Conservation (phyloP, 2,113 vertebrate species). For the Apteryx mantelli region DNA sequence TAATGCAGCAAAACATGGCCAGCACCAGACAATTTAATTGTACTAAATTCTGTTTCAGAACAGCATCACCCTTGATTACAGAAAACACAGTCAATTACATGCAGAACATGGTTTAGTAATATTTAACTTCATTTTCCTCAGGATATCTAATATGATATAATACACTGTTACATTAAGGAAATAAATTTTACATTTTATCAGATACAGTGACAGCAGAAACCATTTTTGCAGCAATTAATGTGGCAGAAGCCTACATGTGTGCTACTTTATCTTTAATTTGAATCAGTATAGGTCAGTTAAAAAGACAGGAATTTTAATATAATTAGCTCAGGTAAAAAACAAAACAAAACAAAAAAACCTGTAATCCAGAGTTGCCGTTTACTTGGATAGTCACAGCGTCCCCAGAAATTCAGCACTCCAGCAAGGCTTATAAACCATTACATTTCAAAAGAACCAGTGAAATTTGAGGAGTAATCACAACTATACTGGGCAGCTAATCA, state of each 20-base stretch:
- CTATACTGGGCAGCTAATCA: neutral
- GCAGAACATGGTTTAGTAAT: slow-evolving; percentile 6
- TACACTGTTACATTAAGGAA: slow-evolving; percentile 27
- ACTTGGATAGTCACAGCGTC: neutral
- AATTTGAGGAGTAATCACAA: neutral
- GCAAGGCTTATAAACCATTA: neutral
- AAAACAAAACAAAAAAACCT: neutral
- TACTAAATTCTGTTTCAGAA: slow-evolving; percentile 15
- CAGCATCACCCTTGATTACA: neutral
- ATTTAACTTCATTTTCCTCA: slow-evolving; percentile 41
- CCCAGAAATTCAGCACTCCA: neutral
- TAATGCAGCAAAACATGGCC: neutral
- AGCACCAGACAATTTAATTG: neutral
- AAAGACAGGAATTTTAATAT: slow-evolving; percentile 1
- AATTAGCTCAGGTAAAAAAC: neutral
- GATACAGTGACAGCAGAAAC: slow-evolving; percentile 38
- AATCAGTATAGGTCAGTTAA: neutral
- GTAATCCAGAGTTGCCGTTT: neutral
- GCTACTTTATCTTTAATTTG: neutral
- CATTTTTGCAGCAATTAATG: slow-evolving; percentile 31
- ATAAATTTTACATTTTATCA: slow-evolving; percentile 52
- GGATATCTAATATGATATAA: neutral
- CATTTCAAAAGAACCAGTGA: neutral
- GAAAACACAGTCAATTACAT: neutral
- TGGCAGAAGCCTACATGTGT: neutral